phyloP scores from a whole-genome alignment of 2,888 invertebrate species.

The Caenorhabditis parvicauda region DNA sequence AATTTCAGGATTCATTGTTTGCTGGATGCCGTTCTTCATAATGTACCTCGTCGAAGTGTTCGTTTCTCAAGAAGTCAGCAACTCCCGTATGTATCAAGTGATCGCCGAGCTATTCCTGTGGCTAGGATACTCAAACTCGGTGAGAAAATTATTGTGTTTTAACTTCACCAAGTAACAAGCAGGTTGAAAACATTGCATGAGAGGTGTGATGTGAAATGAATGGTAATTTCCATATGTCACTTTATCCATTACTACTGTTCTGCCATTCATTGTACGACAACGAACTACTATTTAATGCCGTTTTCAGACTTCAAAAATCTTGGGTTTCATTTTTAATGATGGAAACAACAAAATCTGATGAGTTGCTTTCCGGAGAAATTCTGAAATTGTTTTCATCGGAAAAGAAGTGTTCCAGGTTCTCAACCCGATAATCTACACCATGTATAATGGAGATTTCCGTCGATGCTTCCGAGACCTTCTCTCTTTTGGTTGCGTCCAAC shows the following conservation, averaged over 20 bases:
- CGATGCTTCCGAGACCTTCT: conserved; percentile 63
- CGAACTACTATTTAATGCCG: no score
- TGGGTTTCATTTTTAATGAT: no score
- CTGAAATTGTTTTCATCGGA: background rate
- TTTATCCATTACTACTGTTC: no score
- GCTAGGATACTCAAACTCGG: conserved; percentile 64
- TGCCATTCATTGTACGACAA: no score
- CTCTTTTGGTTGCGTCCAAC: conserved; percentile 59
- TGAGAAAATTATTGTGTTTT: conserved; percentile 5
- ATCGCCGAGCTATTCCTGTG: conserved; percentile 62
- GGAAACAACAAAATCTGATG: no score
- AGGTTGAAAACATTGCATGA: no score
- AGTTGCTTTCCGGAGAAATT: background rate
- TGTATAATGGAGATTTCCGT: conserved; percentile 63
- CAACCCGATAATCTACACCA: conserved; percentile 62
- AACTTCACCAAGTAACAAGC: no score
- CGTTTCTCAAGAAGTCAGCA: conserved; percentile 24
- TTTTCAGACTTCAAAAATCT: no score
- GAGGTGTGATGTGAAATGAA: no score
- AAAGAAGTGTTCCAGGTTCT: conserved; percentile 55
- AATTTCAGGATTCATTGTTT: conserved; percentile 62
- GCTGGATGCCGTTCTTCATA: conserved; percentile 65
- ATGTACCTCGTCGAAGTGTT: conserved; percentile 62
- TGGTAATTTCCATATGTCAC: no score
- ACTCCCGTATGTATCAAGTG: conserved; percentile 37